Conservation (phyloP, 2,113 vertebrate genomes). For the Thunnus thynnus region DNA sequence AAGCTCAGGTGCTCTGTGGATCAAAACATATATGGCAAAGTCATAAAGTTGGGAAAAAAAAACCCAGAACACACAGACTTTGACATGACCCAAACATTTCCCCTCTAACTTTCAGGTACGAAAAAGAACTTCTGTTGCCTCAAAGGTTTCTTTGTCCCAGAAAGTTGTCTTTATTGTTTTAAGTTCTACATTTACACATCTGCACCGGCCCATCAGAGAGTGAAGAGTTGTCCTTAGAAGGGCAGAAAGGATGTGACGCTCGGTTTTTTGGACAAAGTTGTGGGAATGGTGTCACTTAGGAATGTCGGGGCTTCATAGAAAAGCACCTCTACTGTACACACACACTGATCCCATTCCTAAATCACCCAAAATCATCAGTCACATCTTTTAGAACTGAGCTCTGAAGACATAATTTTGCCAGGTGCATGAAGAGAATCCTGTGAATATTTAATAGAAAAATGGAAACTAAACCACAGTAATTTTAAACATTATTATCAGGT, state of each 20-base stretch:
- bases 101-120: conserved; percentile 30
- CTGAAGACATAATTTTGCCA: conserved; percentile 46
- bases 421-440: conserved; percentile 47
- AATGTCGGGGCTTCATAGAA: conserved; percentile 49
- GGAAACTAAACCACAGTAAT: conserved; percentile 68
- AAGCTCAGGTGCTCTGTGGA: conserved; percentile 41
- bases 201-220: conserved; percentile 41
- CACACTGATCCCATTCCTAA: conserved; percentile 33
- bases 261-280: conserved; percentile 47
- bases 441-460: conserved; percentile 59
- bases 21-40: conserved; percentile 41
- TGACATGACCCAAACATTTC: conserved; percentile 48
- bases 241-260: conserved; percentile 63
- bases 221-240: conserved; percentile 63
- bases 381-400: conserved; percentile 42
- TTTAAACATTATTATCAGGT: conserved; percentile 67
- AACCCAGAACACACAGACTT: conserved; percentile 5
- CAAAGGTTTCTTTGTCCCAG: conserved; percentile 63
- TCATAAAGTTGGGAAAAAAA: conserved; percentile 30
- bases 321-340: conserved; percentile 19
- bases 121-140: conserved; percentile 47
- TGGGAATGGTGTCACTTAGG: conserved; percentile 65
- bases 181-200: conserved; percentile 75
- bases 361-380: conserved; percentile 50
- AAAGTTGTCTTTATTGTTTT: conserved; percentile 73